phyloP scores from a whole-genome alignment of 64 coral and sea anemone species.

The Hydrozoanthus tunicans region DNA sequence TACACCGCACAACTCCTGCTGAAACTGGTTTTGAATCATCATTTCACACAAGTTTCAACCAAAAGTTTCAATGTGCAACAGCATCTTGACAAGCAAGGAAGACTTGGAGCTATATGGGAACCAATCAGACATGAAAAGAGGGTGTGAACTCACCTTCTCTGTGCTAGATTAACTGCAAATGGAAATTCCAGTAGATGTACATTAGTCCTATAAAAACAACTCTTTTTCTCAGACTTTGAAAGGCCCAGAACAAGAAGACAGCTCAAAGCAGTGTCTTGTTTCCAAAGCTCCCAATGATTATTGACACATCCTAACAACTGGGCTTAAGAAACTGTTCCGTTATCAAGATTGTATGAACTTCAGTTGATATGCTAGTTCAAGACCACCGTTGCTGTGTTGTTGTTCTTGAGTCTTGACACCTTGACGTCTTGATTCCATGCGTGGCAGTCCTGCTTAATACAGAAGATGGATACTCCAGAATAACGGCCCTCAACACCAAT shows the following conservation, averaged over 20 bases:
- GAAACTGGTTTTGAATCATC: too few relatives aligned
- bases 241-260: background rate
- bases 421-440: background rate
- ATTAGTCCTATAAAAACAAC: constrained; percentile 19
- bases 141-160: constrained; percentile 10
- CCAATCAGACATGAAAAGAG: background rate
- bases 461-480: constrained; percentile 48
- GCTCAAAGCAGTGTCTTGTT: background rate
- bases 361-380: background rate
- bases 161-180: background rate
- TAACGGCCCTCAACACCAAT: background rate
- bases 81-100: background rate
- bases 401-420: background rate
- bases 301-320: background rate
- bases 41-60: too few relatives aligned
- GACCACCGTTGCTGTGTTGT: background rate
- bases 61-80: background rate
- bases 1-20: too few relatives aligned
- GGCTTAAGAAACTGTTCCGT: background rate
- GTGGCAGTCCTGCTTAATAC: constrained; percentile 19
- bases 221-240: background rate
- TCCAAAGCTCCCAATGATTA: too few relatives aligned
- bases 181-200: constrained; percentile 3
- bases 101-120: background rate
- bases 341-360: background rate